A percentile compares a stretch with the other conserved stretches of the same genome.
Conservation (phyloP, 2,888 invertebrate genomes). For the Leptothorax acervorum region DNA sequence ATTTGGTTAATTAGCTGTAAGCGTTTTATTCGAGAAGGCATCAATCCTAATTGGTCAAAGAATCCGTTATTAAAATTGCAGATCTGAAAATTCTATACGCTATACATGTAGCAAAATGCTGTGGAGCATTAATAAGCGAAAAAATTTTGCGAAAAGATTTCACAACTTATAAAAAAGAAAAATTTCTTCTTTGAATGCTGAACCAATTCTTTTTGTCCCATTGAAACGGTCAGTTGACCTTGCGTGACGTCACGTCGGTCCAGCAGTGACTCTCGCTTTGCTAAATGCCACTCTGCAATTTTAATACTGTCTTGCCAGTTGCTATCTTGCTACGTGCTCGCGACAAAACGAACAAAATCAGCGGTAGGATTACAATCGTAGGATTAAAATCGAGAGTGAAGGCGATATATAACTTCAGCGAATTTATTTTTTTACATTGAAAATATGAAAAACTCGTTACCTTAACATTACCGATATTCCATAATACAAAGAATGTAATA, state of each 20-base stretch:
- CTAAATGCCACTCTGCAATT: slow-evolving; percentile 51
- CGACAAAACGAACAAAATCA: neutral
- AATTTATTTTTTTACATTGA: neutral
- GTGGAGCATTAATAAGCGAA: neutral
- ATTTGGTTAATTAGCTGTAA: neutral
- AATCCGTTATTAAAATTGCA: neutral
- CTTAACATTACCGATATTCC: neutral
- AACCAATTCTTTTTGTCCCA: slow-evolving; percentile 68
- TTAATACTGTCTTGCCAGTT: slow-evolving; percentile 52
- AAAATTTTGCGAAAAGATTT: slow-evolving; percentile 17
- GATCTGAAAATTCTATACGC: neutral
- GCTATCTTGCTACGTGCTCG: neutral
- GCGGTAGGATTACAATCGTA: neutral
- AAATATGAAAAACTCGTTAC: neutral
- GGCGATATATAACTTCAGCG: neutral
- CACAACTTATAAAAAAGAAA: slow-evolving; percentile 60
- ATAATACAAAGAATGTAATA: neutral
- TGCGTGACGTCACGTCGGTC: slow-evolving; percentile 69
- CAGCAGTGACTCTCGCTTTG: slow-evolving; percentile 71
- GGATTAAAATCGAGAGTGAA: neutral
- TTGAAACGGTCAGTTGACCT: slow-evolving; percentile 70
- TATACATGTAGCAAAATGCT: neutral
- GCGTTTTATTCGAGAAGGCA: neutral
- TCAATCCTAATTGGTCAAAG: neutral
- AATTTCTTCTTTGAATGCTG: slow-evolving; percentile 63